A percentile compares a stretch with the other conserved stretches of the same genome.
Conservation (phyloP, 2,113 vertebrate genomes). For the Ceuthmochares aereus region DNA sequence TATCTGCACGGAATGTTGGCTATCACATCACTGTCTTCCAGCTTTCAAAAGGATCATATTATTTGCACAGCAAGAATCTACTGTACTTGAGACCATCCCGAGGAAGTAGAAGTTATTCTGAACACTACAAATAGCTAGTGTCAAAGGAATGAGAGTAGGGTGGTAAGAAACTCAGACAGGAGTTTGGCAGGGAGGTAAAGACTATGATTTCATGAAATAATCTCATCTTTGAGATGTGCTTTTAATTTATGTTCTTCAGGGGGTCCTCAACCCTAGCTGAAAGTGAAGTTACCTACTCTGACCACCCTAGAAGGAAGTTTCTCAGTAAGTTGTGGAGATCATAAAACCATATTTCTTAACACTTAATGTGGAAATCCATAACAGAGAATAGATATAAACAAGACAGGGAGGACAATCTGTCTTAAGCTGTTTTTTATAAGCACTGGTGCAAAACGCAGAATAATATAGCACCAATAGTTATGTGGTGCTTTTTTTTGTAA, state of each 20-base stretch:
- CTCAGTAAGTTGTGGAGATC: neutral
- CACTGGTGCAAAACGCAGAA: neutral
- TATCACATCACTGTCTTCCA: neutral
- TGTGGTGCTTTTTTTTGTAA: accelerated
- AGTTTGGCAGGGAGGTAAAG: neutral
- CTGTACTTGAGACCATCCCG: neutral
- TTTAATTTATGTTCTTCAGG: neutral
- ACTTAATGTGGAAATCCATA: neutral
- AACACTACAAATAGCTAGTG: neutral
- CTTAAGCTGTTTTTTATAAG: neutral
- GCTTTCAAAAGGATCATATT: neutral
- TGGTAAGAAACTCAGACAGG: neutral
- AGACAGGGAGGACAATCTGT: neutral
- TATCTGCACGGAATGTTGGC: neutral
- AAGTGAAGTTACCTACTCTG: neutral
- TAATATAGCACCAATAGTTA: neutral
- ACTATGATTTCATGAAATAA: neutral
- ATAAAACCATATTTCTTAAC: neutral
- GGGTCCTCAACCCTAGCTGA: neutral
- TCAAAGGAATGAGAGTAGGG: neutral
- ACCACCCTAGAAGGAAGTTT: neutral
- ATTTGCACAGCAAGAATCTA: neutral
- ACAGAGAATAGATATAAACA: neutral
- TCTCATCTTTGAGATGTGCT: neutral
- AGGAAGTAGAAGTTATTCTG: neutral